Conservation (phyloP, 2,797 vertebrate species). For the Ispidina lecontei region DNA sequence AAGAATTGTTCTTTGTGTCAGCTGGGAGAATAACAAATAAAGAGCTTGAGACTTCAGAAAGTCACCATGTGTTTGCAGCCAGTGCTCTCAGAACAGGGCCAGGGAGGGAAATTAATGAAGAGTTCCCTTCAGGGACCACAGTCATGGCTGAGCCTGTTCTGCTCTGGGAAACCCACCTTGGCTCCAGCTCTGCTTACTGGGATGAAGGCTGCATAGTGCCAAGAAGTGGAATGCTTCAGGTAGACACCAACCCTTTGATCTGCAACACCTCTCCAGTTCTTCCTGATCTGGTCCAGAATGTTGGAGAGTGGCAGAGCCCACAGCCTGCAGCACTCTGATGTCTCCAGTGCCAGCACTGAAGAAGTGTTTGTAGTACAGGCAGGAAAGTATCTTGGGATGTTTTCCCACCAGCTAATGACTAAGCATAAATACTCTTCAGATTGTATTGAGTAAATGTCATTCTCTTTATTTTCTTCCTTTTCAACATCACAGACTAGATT, state of each 20-base stretch:
- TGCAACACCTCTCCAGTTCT: background rate
- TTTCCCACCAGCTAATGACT: constrained; percentile 5
- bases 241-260: background rate
- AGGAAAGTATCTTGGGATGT: background rate
- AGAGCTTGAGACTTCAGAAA: background rate
- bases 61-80: background rate
- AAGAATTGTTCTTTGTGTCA: background rate
- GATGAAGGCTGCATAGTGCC: background rate
- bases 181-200: background rate
- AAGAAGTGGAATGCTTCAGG: background rate
- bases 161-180: background rate
- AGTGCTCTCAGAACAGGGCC: background rate
- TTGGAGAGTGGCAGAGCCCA: background rate
- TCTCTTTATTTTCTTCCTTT: constrained; percentile 6
- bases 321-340: background rate
- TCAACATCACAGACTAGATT: background rate
- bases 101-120: background rate
- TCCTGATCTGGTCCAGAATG: background rate
- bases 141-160: background rate
- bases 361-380: background rate
- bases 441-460: background rate
- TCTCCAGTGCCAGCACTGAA: background rate
- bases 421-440: background rate
- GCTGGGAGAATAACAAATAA: background rate
- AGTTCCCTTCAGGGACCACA: background rate